Evolutionary conservation across 2,888 invertebrate species (phyloP), one percentile per base, ranked within the genome.

Genomic region (Oligia latruncula): DNA sequence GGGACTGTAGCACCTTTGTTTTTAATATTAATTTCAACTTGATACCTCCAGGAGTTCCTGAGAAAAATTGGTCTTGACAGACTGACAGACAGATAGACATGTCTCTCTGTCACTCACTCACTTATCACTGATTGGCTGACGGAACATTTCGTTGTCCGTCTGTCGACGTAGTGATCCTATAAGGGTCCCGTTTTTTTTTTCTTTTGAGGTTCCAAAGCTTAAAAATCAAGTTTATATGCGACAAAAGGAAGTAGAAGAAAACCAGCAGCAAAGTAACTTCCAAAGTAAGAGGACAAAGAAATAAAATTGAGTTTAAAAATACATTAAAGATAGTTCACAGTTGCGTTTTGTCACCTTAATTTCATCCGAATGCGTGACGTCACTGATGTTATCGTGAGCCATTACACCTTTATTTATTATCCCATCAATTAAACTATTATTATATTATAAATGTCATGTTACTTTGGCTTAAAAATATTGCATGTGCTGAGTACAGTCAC

Each of bases 321-420:
- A 62, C n/a, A n/a, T 35, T 35, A 65, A 40, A 65, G 3, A 58
- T 35, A 66, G 29, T 71, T 23, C 23, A 74, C 55, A 43, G 35
- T 65, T 35, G 5, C 20, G 40, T 65, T 70, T 70, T 43, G 35
- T 70, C 58, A 35, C 15, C 58, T 64, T 52, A 46, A 55, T 80
- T 52, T n/a, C 3, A 58, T 64, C 40, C 4, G 5, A 43, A 64
- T 35, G 15, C 15, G 58, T 82, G 64, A 70, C 43, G 46, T 75
- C 70, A 81, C 55, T n/a, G 60, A 81, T 66, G 43, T 46, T 71
- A 82, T 82, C 81, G 13, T 68, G 23, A 70, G n/a, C 70, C 70
- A 77, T 81, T 60, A 40, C 35, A 52, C 65, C 52, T 65, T 81
- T 81, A 81, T 81, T 81, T 73, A 71, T 66, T 75, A 82, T 52